Conservation (phyloP, 2,888 invertebrate genomes). For the Tiliacea citrago region DNA sequence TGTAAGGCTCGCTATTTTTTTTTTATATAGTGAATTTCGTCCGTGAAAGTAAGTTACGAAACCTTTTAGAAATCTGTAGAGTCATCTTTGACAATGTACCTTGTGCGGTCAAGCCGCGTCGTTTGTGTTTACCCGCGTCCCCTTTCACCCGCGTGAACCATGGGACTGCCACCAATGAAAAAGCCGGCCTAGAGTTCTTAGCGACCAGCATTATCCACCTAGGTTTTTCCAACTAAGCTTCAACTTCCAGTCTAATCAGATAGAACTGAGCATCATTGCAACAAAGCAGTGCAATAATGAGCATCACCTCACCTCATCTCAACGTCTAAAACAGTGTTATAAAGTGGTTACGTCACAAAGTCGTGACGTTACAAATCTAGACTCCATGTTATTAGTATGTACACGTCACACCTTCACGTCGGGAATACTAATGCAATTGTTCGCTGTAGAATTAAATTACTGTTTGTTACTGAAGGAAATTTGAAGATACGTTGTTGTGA, state of each 20-base stretch:
- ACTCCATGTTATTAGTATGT: conserved; percentile 19
- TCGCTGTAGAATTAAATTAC: conserved; percentile 42
- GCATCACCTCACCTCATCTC: not conserved
- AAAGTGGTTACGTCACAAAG: conserved; percentile 27
- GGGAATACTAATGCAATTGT: conserved; percentile 36
- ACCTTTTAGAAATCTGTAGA: too few species aligned
- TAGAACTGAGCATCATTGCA: not conserved
- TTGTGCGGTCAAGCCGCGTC: too few species aligned
- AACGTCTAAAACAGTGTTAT: conserved; percentile 10
- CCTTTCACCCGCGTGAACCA: too few species aligned
- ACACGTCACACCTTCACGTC: conserved; percentile 23
- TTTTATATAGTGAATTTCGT: too few species aligned
- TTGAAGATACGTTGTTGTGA: conserved; percentile 30
- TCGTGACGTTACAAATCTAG: conserved; percentile 44
- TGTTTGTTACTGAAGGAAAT: conserved; percentile 37
- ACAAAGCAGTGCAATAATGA: not conserved
- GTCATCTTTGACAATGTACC: too few species aligned
- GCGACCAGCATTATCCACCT: not conserved
- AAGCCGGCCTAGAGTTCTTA: too few species aligned
- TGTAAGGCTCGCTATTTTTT: too few species aligned
- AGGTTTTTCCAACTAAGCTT: not conserved
- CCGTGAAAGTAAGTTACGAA: too few species aligned
- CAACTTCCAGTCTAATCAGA: not conserved
- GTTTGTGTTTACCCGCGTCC: too few species aligned
- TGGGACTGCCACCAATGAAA: too few species aligned